Evolutionary conservation across 1,140 invertebrate species (phyloP).

Genomic region (Drosophila setifemur): DNA sequence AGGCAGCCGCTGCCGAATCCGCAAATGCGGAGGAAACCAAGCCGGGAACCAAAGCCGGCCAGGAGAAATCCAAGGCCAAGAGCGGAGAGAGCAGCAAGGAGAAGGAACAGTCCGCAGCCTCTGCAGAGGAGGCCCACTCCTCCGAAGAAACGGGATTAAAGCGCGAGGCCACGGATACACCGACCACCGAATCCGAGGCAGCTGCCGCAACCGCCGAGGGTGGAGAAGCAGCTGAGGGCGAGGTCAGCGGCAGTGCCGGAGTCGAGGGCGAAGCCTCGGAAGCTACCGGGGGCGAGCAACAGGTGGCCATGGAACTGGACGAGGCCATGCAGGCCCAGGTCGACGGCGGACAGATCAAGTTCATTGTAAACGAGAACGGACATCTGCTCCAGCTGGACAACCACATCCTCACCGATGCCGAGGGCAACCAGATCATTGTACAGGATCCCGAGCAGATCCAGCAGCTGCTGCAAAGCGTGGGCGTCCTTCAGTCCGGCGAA

Average conservation of each 20-base stretch:
- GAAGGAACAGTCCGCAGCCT: constrained; percentile 28
- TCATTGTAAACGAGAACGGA: constrained; percentile 81
- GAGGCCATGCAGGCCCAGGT: constrained; percentile 81
- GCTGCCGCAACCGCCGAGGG: constrained; percentile 37
- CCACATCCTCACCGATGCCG: constrained; percentile 81
- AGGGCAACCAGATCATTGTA: constrained; percentile 82
- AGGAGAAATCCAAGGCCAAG: constrained; percentile 34
- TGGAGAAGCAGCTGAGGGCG: constrained; percentile 46
- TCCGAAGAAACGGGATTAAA: constrained; percentile 26
- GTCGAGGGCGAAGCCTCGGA: constrained; percentile 38
- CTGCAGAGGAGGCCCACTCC: constrained; percentile 20
- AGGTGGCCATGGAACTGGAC: constrained; percentile 81
- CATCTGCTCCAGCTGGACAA: constrained; percentile 81
- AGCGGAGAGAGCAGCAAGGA: constrained; percentile 40
- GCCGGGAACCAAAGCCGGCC: constrained; percentile 16
- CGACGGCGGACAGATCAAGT: constrained; percentile 81
- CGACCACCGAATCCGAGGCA: constrained; percentile 44
- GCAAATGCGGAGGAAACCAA: constrained; percentile 46
- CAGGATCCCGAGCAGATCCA: constrained; percentile 82
- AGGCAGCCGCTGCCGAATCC: constrained; percentile 45
- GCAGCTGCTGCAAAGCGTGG: constrained; percentile 80
- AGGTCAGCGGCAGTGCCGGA: constrained; percentile 20
- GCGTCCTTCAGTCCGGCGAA: constrained; percentile 78
- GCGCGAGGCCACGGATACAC: constrained; percentile 30
- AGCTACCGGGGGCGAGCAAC: constrained; percentile 57